Evolutionary conservation across 2,113 vertebrate genomes (phyloP).

Genomic region (Sterna hirundo): DNA sequence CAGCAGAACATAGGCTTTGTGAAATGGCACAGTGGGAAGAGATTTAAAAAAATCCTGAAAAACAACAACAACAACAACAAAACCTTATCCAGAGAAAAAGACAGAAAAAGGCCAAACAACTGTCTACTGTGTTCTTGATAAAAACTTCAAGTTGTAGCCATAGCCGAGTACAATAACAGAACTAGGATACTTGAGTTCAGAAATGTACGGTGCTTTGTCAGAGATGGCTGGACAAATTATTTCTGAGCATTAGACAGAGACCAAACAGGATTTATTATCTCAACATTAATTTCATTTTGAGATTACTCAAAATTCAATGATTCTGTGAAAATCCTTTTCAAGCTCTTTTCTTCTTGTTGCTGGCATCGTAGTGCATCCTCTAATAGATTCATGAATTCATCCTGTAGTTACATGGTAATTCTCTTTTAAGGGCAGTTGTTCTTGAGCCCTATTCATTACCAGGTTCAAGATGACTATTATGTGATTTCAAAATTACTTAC

Average conservation of each 20-base stretch:
- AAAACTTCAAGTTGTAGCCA: neutral
- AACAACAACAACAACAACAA: neutral
- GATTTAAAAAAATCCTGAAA: neutral
- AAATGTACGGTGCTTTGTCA: neutral
- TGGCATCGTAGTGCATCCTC: neutral
- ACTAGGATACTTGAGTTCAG: neutral
- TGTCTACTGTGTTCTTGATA: neutral
- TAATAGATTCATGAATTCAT: neutral
- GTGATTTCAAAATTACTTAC: neutral
- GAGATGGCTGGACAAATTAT: neutral
- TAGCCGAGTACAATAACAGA: neutral
- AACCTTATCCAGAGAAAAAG: neutral
- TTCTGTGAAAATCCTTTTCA: neutral
- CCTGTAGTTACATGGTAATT: neutral
- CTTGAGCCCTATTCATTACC: neutral
- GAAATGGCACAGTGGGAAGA: neutral
- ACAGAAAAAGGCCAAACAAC: neutral
- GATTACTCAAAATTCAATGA: neutral
- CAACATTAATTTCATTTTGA: neutral
- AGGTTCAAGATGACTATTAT: neutral
- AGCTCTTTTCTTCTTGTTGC: neutral
- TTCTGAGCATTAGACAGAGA: neutral
- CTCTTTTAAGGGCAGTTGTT: neutral
- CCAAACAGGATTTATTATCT: neutral
- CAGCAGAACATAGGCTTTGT: neutral